Base-by-base conservation (phyloP, 2,797 vertebrate species). In the Pampus argenteus region DNA sequence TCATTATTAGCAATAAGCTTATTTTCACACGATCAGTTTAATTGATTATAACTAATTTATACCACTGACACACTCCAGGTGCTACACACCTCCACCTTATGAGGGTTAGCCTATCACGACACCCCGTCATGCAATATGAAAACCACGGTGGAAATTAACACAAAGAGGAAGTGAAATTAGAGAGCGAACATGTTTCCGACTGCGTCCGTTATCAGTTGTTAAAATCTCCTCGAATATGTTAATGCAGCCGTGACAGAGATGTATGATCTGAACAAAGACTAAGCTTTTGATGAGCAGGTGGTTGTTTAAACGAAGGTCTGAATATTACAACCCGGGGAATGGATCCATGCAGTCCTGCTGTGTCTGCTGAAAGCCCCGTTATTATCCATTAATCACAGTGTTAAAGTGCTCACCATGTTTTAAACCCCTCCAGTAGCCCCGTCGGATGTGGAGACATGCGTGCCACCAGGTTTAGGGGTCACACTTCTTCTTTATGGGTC, bases 341-440 rank as follows among this genome's bases (percentile, higher is more conserved):
- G 18, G 63, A 70, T 54, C 8, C 45, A 20, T 28, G 66, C 29
- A 44, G 59, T 47, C 55, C 81, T 74, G 76, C 71, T n/a, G n/a
- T n/a, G 72, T 50, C 59, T 42, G 42, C 73, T 85, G 82, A 86
- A 85, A 76, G 56, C n/a, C 66, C 77, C 57, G n/a, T 88, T 73
- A 78, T 84, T 77, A 74, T 50, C 70, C 66, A 75, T 85, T 82
- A 79, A 83, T 81, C 68, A 62, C 66, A 68, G 72, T 36, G n/a
- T n/a, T n/a, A n/a, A n/a, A n/a, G 49, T 81, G 20, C 57, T 71
- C 63, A 31, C 36, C 23, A n/a, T n/a, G n/a, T n/a, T n/a, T n/a
- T n/a, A n/a, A n/a, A n/a, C n/a, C n/a, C n/a, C n/a, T n/a, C n/a
- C n/a, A n/a, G n/a, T n/a, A n/a, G n/a, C n/a, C n/a, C n/a, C n/a